phyloP scores from a whole-genome alignment of 1,140 invertebrate genomes.

The Drosophila tsacasi region DNA sequence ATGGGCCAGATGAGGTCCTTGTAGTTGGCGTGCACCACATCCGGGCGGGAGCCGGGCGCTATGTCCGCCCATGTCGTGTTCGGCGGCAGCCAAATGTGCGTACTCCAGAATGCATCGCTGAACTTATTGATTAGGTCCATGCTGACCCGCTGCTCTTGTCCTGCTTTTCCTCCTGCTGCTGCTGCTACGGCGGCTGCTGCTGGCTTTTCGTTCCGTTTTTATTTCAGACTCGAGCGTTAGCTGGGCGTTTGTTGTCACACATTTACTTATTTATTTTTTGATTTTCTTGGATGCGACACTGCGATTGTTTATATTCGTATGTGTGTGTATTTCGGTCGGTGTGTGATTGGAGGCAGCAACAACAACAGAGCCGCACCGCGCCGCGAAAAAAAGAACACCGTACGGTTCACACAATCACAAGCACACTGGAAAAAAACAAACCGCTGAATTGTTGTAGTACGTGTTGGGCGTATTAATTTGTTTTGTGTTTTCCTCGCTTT shows the following conservation, averaged over 20 bases:
- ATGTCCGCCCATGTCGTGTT: conserved; percentile 96
- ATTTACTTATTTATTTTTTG: conserved; percentile 1
- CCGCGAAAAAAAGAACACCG: conserved; percentile 20
- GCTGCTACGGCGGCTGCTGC: conserved; percentile 7
- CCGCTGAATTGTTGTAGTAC: conserved; percentile 13
- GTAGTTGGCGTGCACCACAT: conserved; percentile 92
- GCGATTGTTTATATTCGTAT: not conserved
- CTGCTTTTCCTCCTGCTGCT: conserved; percentile 5
- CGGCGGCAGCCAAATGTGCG: conserved; percentile 94
- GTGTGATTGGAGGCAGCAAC: conserved; percentile 5
- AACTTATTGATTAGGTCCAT: conserved; percentile 78
- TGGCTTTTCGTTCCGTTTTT: conserved; percentile 16
- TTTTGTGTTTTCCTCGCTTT: not conserved
- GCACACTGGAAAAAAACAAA: conserved; percentile 28
- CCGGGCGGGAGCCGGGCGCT: conserved; percentile 90
- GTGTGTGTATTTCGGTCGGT: conserved; percentile 6
- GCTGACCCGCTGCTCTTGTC: not conserved
- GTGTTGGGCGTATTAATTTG: not conserved
- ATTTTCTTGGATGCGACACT: conserved; percentile 14
- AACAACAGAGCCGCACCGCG: conserved; percentile 20
- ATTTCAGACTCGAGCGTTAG: conserved; percentile 6
- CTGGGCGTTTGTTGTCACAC: conserved; percentile 38
- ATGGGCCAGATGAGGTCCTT: conserved; percentile 93
- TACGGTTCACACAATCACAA: conserved; percentile 11
- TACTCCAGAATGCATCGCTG: conserved; percentile 91